These are phyloP conservation scores for Zygogramma bicolorata DNA, from an alignment of 2,888 invertebrate genomes.

Conservation along the genomic window DNA sequence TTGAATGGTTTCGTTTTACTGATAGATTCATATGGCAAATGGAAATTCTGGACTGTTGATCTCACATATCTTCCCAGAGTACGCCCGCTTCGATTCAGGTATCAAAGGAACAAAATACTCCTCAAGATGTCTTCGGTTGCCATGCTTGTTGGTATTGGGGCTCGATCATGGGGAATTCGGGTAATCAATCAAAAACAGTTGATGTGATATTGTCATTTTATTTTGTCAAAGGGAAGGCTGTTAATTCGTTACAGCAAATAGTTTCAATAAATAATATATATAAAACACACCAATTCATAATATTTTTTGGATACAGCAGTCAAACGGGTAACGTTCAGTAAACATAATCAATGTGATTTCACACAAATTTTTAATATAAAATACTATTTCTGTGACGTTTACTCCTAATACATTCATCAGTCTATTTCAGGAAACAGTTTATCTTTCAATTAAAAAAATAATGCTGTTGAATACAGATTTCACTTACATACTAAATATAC, in stretches of 20 bases:
- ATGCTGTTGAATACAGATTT: constrained; percentile 12
- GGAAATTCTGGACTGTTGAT: no score
- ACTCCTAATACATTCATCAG: constrained; percentile 37
- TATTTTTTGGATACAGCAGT: constrained; percentile 27
- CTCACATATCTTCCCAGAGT: no score
- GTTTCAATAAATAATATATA: constrained; percentile 37
- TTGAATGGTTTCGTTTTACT: no score
- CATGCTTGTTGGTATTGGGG: no score
- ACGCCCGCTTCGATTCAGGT: no score
- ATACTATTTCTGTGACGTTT: constrained; percentile 38
- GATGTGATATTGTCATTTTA: constrained; percentile 18
- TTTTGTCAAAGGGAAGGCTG: constrained; percentile 29
- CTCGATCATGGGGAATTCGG: no score
- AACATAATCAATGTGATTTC: constrained; percentile 52
- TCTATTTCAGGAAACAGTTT: constrained; percentile 30
- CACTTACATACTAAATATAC: constrained; percentile 2
- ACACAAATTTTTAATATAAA: constrained; percentile 50
- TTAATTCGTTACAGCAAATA: constrained; percentile 30
- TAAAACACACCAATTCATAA: constrained; percentile 29
- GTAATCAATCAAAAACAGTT: neutral
- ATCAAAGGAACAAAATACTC: no score
- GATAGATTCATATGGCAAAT: no score
- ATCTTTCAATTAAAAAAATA: neutral
- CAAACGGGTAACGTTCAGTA: constrained; percentile 33
- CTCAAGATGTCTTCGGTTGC: no score